Base-by-base conservation (phyloP, 2,888 invertebrate species). In the Cryptus armator region DNA sequence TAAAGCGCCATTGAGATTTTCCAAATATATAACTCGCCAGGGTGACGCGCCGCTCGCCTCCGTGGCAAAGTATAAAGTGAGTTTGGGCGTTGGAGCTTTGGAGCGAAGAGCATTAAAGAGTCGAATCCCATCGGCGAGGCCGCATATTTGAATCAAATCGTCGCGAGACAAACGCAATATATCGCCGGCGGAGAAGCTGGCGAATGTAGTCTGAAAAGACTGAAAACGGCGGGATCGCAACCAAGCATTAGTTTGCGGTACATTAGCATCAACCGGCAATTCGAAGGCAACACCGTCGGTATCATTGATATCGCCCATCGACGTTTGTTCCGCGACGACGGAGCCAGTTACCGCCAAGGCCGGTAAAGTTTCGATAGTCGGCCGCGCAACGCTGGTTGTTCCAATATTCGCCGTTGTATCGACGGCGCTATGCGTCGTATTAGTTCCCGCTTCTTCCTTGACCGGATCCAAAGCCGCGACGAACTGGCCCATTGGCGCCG, bases 71-170 rank as follows among this genome's bases (percentile, higher is more conserved):
- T 98, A 99, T 75, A 99, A 95, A 0, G 98, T 98, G 81, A 98
- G 95, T 12, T 97, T 96, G 0, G 98, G 98, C 75, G 96, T 95
- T 88, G 96, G 95, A 14, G 95, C 94, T 92, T 97, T 97, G 89
- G 97, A 96, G 91, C 98, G 98, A 67, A 99, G 94, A 46, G 97
- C 97, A 94, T 99, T 99, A 94, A 96, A 98, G 84, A 99, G 95
- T 88, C 99, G 96, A 82, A 99, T 99, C 4, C 99, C 99, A 93
- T 99, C 99, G 51, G 98, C 97, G 84, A 98, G 95, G 0, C 99
- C 99, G 93, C 98, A 99, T 82, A 99, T 98, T 94, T 99, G 98
- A 81, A 99, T 98, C 56, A 99, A 95, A 94, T 99, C 99, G 86
- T 98, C 98, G 64, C 98, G 96, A 0, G 97, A 97, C 93, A 99